phyloP scores from a whole-genome alignment of 2,113 vertebrate species.

The Aspiorhynchus laticeps region DNA sequence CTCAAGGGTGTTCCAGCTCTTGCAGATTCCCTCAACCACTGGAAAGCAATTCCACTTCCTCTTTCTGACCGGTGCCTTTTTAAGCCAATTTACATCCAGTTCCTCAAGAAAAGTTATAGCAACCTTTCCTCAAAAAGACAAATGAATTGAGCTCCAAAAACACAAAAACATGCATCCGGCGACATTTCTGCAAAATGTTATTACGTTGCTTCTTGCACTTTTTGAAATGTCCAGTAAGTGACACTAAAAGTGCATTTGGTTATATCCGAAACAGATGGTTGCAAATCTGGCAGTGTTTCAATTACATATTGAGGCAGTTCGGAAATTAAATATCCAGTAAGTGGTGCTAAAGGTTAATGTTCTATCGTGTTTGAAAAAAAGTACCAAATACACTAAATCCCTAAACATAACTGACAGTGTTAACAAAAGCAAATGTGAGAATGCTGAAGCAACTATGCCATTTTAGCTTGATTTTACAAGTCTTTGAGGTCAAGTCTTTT shows the following conservation, averaged over 20 bases:
- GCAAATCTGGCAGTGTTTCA: background rate
- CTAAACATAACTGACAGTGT: no score
- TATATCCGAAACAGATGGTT: no score
- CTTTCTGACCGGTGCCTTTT: slow-evolving; percentile 9
- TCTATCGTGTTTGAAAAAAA: no score
- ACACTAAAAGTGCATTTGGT: no score
- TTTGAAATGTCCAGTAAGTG: background rate
- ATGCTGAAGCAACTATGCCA: no score
- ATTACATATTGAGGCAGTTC: no score
- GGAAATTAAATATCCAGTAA: no score
- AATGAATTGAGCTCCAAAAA: background rate
- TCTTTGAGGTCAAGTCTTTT: no score
- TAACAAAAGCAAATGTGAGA: no score
- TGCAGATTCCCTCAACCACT: background rate
- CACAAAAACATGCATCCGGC: background rate
- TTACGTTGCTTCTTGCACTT: background rate
- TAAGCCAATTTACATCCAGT: background rate
- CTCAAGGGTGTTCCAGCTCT: slow-evolving; percentile 13
- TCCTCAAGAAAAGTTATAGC: background rate
- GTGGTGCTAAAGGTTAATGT: no score
- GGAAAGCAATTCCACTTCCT: slow-evolving; percentile 14
- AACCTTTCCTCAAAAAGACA: background rate
- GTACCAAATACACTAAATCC: no score
- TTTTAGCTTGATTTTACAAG: no score
- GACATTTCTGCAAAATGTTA: background rate